Evolutionary conservation across 2,797 vertebrate species (phyloP).

Genomic region (Podargus strigoides): DNA sequence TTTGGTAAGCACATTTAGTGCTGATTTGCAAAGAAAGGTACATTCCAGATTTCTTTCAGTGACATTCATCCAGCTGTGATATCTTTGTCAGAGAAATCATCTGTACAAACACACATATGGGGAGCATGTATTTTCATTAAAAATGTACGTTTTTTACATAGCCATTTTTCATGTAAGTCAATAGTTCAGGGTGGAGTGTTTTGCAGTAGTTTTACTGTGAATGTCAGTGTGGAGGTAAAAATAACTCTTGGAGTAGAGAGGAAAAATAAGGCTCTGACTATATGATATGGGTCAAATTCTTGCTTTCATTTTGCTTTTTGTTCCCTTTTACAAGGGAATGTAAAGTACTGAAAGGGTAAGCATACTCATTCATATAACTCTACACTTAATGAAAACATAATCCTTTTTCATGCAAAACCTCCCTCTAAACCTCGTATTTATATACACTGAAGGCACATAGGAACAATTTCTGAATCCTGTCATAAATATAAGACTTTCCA

Average conservation of each 20-base stretch:
- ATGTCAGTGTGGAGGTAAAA: not conserved
- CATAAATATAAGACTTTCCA: not conserved
- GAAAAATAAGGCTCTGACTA: not conserved
- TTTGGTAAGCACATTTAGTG: not conserved
- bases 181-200: not conserved
- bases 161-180: not conserved
- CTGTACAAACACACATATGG: not conserved
- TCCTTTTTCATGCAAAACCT: not conserved
- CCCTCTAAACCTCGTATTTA: not conserved
- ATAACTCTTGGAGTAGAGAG: not conserved
- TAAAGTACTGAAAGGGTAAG: not conserved
- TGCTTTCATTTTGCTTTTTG: not conserved
- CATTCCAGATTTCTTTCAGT: not conserved
- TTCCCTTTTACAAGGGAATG: not conserved
- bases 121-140: not conserved
- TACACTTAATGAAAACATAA: not conserved
- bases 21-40: not conserved
- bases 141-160: not conserved
- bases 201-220: not conserved
- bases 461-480: not conserved
- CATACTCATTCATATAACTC: not conserved
- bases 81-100: not conserved
- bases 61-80: not conserved
- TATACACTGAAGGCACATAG: not conserved
- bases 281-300: not conserved